phyloP scores from a whole-genome alignment of 1,140 invertebrate species.

The Stegodyphus mimosarum region DNA sequence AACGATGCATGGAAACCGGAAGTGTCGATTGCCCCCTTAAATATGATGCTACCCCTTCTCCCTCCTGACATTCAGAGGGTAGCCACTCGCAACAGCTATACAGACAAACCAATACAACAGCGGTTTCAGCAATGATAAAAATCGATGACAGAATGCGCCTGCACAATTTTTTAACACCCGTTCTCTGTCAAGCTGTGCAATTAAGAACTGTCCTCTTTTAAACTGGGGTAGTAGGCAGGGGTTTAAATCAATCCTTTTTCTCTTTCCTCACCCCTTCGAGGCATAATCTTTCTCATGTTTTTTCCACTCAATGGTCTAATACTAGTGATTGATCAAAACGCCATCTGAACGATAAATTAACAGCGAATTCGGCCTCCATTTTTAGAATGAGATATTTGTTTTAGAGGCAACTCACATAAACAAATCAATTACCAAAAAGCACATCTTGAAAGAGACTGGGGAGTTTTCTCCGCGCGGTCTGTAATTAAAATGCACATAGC shows the following conservation, averaged over 20 bases:
- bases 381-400: slow-evolving; percentile 12
- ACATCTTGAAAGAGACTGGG: neutral
- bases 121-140: slow-evolving; percentile 12
- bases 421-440: slow-evolving; percentile 26
- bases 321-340: slow-evolving; percentile 22
- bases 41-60: neutral
- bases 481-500: slow-evolving; percentile 15
- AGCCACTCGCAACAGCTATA: slow-evolving; percentile 6
- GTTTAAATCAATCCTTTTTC: slow-evolving; percentile 4
- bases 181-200: neutral
- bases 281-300: slow-evolving; percentile 2
- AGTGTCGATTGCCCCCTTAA: slow-evolving; percentile 7
- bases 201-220: neutral
- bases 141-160: neutral
- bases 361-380: neutral
- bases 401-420: neutral
- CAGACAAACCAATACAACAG: slow-evolving; percentile 12
- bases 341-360: slow-evolving; percentile 18
- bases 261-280: neutral
- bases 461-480: neutral
- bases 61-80: too few species aligned
- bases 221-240: neutral
- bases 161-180: neutral
- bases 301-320: slow-evolving; percentile 10
- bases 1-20: slow-evolving; percentile 26